phyloP scores from a whole-genome alignment of 2,797 vertebrate genomes.

The Phylloscopus collybita region DNA sequence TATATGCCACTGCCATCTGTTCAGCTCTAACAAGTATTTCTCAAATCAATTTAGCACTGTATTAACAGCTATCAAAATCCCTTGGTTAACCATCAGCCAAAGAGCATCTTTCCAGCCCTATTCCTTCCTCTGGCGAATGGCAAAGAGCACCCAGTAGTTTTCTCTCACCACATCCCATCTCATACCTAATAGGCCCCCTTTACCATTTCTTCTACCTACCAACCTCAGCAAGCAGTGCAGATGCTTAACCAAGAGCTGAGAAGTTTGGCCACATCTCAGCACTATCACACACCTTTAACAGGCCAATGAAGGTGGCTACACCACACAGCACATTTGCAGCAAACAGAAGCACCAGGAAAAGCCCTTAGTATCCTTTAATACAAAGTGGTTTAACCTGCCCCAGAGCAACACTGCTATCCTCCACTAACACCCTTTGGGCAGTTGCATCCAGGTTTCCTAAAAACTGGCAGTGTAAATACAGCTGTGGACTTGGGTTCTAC shows the following conservation, averaged over 20 bases:
- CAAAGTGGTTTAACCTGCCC: constrained; percentile 3
- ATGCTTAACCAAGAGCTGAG: background rate
- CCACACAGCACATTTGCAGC: background rate
- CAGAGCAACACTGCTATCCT: background rate
- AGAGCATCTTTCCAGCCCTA: background rate
- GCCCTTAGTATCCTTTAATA: background rate
- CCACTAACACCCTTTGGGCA: background rate
- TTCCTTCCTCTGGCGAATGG: background rate
- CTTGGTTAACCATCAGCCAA: background rate
- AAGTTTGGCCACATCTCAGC: background rate
- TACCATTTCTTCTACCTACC: background rate
- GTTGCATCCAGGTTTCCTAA: background rate
- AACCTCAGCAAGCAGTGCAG: background rate
- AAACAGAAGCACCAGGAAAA: background rate
- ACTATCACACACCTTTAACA: background rate
- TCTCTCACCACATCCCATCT: background rate
- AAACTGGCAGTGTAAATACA: constrained; percentile 30
- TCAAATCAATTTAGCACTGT: background rate
- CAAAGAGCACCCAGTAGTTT: background rate
- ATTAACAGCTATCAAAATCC: background rate
- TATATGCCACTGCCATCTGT: background rate
- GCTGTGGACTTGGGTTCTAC: constrained; percentile 16
- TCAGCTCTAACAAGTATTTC: background rate
- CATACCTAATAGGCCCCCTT: background rate
- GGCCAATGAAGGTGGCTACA: background rate